These are phyloP conservation scores for Donacobius atricapilla DNA, from an alignment of 2,113 vertebrate genomes.

Conservation along the genomic window DNA sequence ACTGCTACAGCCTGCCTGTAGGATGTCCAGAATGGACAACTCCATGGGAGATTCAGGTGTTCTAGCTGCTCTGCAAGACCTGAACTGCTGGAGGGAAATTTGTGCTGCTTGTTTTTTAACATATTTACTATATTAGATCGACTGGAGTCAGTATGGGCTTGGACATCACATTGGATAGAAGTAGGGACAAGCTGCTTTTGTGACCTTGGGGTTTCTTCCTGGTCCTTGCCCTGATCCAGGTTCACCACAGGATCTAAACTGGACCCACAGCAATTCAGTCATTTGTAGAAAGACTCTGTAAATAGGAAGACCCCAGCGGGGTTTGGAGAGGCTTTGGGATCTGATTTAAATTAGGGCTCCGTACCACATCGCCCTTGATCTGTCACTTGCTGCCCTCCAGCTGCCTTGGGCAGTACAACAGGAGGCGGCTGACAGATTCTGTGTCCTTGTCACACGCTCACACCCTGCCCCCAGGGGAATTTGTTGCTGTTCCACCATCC, in stretches of 20 bases:
- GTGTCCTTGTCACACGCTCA: neutral
- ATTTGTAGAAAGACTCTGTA: neutral
- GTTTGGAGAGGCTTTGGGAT: neutral
- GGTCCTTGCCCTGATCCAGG: neutral
- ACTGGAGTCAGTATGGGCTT: neutral
- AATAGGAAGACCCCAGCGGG: neutral
- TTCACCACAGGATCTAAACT: neutral
- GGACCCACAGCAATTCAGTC: neutral
- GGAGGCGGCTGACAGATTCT: neutral
- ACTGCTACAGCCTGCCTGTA: neutral
- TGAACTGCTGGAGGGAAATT: neutral
- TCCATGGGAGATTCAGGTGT: neutral
- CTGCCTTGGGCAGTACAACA: slow-evolving; percentile 34
- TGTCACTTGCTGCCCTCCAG: slow-evolving; percentile 69
- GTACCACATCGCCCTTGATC: neutral
- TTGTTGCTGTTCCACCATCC: neutral
- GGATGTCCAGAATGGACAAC: neutral
- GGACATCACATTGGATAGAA: neutral
- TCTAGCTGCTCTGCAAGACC: neutral
- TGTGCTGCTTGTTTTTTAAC: neutral
- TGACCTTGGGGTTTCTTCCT: neutral
- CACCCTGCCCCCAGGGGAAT: neutral
- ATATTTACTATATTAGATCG: neutral
- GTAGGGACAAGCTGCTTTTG: neutral
- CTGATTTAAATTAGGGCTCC: neutral